Conservation (phyloP, 2,113 vertebrate species). For the Neoarius graeffei region DNA sequence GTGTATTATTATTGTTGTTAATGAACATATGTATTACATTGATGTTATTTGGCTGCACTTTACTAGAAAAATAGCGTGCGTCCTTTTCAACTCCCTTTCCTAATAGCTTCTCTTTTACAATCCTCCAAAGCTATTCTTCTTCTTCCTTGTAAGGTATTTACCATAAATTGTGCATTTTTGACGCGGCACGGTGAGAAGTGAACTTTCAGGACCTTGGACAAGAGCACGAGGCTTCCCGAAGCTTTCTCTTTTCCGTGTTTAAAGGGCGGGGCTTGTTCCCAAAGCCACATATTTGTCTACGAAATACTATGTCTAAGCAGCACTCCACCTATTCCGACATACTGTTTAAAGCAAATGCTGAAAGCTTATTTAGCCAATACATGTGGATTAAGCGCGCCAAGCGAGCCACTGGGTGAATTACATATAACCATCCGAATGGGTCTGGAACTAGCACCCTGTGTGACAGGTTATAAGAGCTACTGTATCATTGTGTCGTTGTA, state of each 20-base stretch:
- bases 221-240: conserved; percentile 30
- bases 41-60: not conserved
- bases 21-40: not conserved
- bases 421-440: not conserved
- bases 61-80: no score
- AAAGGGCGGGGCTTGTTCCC: conserved; percentile 20
- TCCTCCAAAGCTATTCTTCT: not conserved
- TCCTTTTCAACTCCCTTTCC: not conserved
- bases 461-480: not conserved
- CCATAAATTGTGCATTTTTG: conserved; percentile 3
- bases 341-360: not conserved
- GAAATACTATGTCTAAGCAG: not conserved
- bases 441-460: not conserved
- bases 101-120: not conserved
- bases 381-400: not conserved
- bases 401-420: not conserved
- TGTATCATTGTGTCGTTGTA: not conserved
- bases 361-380: not conserved
- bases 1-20: not conserved
- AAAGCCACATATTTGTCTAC: conserved; percentile 19
- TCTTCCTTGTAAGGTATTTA: not conserved
- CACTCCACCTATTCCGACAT: not conserved
- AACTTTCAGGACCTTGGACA: conserved; percentile 63
- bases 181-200: not conserved
- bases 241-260: conserved; percentile 18